A percentile compares a stretch with the other conserved stretches of the same genome.
Evolutionary conservation across 2,888 invertebrate species (phyloP).

Genomic region (Acanthopleura granulata): DNA sequence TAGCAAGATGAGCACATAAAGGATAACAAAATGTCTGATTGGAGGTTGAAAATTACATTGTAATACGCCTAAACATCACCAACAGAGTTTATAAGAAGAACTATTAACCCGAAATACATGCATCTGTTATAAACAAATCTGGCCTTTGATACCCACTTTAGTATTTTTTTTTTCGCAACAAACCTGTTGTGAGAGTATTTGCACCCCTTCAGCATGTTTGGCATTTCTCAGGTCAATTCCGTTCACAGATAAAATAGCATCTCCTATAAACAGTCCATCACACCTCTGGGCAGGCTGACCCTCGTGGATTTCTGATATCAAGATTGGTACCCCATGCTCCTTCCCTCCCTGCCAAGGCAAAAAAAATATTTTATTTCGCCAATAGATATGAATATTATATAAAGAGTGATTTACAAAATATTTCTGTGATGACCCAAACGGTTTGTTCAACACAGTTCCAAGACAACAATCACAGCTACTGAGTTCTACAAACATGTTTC

Average conservation of each 20-base stretch:
- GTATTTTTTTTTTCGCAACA: too few relatives aligned
- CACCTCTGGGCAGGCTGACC: constrained; percentile 84
- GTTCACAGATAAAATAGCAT: constrained; percentile 86
- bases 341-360: constrained; percentile 79
- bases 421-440: not conserved
- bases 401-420: not conserved
- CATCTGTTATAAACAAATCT: too few relatives aligned
- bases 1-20: too few relatives aligned
- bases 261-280: constrained; percentile 83
- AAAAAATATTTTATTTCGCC: constrained; percentile 24
- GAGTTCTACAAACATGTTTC: too few relatives aligned
- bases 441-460: not conserved
- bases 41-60: too few relatives aligned
- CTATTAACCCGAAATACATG: too few relatives aligned
- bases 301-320: constrained; percentile 84
- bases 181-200: constrained; percentile 81
- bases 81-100: too few relatives aligned
- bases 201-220: constrained; percentile 86
- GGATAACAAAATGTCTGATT: too few relatives aligned
- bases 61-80: too few relatives aligned
- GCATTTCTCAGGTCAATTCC: constrained; percentile 82
- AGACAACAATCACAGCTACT: too few relatives aligned
- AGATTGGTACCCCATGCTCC: constrained; percentile 88
- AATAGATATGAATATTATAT: not conserved
- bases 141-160: too few relatives aligned